Conservation (phyloP, 2,888 invertebrate species). For the Cryptus viduatorius region DNA sequence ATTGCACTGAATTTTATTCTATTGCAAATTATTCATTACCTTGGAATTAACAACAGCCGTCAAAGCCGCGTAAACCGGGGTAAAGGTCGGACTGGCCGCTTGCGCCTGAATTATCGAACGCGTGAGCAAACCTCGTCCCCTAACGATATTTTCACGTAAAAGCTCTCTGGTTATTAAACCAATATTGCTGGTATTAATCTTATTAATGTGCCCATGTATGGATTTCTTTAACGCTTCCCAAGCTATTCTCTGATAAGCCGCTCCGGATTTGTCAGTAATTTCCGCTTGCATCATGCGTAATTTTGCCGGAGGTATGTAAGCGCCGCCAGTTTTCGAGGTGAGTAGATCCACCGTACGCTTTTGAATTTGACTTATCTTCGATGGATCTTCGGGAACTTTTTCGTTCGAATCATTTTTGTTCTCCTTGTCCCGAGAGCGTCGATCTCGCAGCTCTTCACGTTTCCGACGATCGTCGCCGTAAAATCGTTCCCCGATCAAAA, state of each 20-base stretch:
- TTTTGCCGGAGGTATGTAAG: slow-evolving; percentile 99
- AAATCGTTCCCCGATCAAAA: slow-evolving; percentile 72
- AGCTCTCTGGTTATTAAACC: slow-evolving; percentile 96
- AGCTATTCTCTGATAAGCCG: slow-evolving; percentile 97
- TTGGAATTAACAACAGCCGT: slow-evolving; percentile 98
- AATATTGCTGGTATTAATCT: slow-evolving; percentile 98
- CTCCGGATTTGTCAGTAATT: slow-evolving; percentile 97
- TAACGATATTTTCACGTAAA: slow-evolving; percentile 97
- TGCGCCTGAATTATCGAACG: slow-evolving; percentile 98
- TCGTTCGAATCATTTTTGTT: slow-evolving; percentile 59
- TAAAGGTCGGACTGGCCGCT: slow-evolving; percentile 98
- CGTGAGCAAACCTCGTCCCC: slow-evolving; percentile 96
- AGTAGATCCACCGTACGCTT: slow-evolving; percentile 89
- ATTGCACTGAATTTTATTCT: not conserved
- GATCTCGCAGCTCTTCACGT: slow-evolving; percentile 39
- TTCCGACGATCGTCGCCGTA: slow-evolving; percentile 71
- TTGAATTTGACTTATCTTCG: slow-evolving; percentile 81
- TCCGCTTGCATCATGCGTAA: slow-evolving; percentile 97
- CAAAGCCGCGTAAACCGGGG: slow-evolving; percentile 98
- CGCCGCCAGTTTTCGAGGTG: slow-evolving; percentile 95
- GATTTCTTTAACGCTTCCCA: slow-evolving; percentile 99
- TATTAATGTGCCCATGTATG: slow-evolving; percentile 99
- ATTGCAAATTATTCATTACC: slow-evolving; percentile 77
- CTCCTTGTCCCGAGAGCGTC: slow-evolving; percentile 20
- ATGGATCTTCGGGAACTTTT: slow-evolving; percentile 49